phyloP scores from a whole-genome alignment of 2,113 vertebrate genomes.

The Empidonax traillii region DNA sequence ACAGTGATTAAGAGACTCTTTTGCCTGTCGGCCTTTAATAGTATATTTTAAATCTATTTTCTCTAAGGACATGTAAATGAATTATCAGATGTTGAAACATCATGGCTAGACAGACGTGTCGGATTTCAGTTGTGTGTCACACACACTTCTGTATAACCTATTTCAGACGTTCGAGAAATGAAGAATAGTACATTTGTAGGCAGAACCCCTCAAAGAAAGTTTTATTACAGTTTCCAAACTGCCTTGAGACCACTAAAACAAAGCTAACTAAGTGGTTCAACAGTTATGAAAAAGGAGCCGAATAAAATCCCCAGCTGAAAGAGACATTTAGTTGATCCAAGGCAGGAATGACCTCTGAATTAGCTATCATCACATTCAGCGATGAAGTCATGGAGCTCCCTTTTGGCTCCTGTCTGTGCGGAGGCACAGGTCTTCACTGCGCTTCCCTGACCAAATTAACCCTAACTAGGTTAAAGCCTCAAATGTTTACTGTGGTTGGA shows the following conservation, averaged over 20 bases:
- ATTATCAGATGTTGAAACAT: conserved; percentile 67
- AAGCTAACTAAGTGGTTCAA: conserved; percentile 69
- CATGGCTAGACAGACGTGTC: conserved; percentile 46
- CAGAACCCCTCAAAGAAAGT: conserved; percentile 48
- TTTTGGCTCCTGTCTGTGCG: neutral
- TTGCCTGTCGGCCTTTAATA: neutral
- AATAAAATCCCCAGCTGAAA: conserved; percentile 73
- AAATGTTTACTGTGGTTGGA: neutral
- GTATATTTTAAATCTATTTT: conserved; percentile 44
- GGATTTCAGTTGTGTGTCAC: conserved; percentile 52
- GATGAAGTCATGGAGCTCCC: conserved; percentile 62
- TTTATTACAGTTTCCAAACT: conserved; percentile 74
- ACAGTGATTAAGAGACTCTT: neutral
- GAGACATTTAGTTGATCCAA: conserved; percentile 65
- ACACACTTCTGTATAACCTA: conserved; percentile 63
- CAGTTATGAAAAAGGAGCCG: conserved; percentile 65
- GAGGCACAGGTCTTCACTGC: neutral
- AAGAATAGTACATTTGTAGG: conserved; percentile 50
- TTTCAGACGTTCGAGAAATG: conserved; percentile 62
- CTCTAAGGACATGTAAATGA: conserved; percentile 46
- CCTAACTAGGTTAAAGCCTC: neutral
- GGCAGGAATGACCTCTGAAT: conserved; percentile 65
- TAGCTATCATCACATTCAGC: conserved; percentile 44
- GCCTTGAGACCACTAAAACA: conserved; percentile 60
- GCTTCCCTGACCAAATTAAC: conserved; percentile 1